phyloP scores from a whole-genome alignment of 2,113 vertebrate genomes.

The Origma solitaria region DNA sequence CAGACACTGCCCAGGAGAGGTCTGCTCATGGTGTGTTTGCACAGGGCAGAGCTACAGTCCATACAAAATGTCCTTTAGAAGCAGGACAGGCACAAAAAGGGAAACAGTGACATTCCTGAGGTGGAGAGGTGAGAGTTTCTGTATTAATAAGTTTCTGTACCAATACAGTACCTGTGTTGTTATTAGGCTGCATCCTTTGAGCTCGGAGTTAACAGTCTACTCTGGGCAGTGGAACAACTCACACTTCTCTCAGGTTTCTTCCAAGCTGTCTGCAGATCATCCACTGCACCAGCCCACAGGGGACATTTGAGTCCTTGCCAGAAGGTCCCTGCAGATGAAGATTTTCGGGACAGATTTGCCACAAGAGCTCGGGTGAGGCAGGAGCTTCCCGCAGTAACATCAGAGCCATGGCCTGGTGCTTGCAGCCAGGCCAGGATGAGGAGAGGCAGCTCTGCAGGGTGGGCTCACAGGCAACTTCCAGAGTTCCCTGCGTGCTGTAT shows the following conservation, averaged over 20 bases:
- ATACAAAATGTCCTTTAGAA: background rate
- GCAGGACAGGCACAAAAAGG: background rate
- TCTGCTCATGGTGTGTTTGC: fast-evolving
- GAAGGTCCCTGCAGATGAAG: background rate
- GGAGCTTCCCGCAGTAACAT: background rate
- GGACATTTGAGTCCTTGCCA: background rate
- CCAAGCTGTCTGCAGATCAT: background rate
- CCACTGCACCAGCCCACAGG: fast-evolving
- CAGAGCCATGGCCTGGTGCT: background rate
- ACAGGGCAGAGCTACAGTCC: background rate
- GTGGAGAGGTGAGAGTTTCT: background rate
- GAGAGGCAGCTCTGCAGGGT: background rate
- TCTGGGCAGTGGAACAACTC: background rate
- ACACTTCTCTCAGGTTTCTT: background rate
- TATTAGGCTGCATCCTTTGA: background rate
- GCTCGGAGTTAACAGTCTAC: background rate
- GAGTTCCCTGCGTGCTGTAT: fast-evolving
- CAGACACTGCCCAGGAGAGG: background rate
- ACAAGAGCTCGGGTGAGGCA: background rate
- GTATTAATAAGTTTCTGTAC: background rate
- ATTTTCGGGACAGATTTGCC: background rate
- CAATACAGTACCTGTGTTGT: background rate
- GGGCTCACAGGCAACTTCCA: background rate
- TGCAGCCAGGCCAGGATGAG: background rate
- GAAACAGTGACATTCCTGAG: background rate